Base-by-base conservation (phyloP, 2,888 invertebrate species). In the Furcula furcula region DNA sequence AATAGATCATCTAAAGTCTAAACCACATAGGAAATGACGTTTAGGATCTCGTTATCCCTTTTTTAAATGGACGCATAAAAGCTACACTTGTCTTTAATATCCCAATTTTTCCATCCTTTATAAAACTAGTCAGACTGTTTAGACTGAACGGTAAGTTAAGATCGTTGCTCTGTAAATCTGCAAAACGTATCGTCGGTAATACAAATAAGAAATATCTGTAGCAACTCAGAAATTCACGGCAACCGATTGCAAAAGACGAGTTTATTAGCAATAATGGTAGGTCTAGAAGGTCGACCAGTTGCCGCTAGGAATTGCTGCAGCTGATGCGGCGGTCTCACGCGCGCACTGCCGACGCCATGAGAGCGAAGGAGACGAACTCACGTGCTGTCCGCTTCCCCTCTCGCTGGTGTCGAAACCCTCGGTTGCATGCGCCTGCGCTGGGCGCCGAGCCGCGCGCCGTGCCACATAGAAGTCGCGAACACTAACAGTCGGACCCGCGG, bases 251-350 rank as follows among this genome's bases (percentile, higher is more conserved):
- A 77, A 81, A 83, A 86, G 58, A 63, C 63, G 54, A 64, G 66
- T 70, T 77, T 79, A 80, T 81, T 79, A 83, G 80, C 80, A 83
- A 84, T 81, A 81, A 79, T 76, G 70, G 77, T 79, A 68, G 70
- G 66, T 61, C 65, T 65, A 67, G 82, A 86, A 87, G 87, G 87
- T 84, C 84, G 70, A 46, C 82, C 69, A 73, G 69, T 80, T 70
- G 67, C 60, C 55, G 38, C 35, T 36, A 32, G 52, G 40, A 36
- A 53, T 57, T 51, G 66, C 60, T 71, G 66, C 69, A 71, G 67
- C 52, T 57, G 53, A 46, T 60, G 49, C 48, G 41, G 53, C 39
- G 53, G 55, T 81, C 69, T 75, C 77, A 46, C 30, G 29, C 39
- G 38, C 36, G 14, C 31, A 44, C 33, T 26, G 44, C 20, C 20